Conservation (phyloP, 2,113 vertebrate species). For the Pelodiscus sinensis region DNA sequence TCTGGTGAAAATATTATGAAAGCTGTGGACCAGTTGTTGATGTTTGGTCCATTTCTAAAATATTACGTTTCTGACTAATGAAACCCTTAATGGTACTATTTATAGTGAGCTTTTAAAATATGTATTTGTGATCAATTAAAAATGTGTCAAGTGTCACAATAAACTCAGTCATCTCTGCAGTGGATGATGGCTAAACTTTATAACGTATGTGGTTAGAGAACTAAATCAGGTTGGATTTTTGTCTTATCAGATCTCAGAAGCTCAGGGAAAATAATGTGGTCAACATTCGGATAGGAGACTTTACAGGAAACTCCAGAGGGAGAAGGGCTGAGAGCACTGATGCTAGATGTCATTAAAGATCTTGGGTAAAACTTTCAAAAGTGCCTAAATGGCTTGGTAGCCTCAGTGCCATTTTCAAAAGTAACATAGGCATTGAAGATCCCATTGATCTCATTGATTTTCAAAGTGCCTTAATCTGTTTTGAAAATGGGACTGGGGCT, state of each 20-base stretch:
- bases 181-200: neutral
- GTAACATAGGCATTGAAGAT: neutral
- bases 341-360: neutral
- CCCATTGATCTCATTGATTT: no score
- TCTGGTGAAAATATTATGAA: neutral
- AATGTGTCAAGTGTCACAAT: neutral
- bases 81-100: neutral
- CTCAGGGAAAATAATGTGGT: no score
- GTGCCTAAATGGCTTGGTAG: neutral
- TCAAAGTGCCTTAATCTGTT: no score
- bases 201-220: neutral
- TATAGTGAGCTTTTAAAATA: neutral
- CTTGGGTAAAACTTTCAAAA: neutral
- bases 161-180: neutral
- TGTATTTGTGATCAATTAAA: neutral
- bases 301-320: neutral
- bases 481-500: no score
- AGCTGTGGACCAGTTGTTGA: neutral
- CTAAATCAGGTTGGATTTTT: no score
- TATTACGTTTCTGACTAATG: no score
- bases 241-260: no score
- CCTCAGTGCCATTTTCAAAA: neutral
- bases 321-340: neutral
- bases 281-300: neutral
- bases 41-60: neutral